Evolutionary conservation across 2,797 vertebrate species (phyloP).

Genomic region (Australoheros facetus): DNA sequence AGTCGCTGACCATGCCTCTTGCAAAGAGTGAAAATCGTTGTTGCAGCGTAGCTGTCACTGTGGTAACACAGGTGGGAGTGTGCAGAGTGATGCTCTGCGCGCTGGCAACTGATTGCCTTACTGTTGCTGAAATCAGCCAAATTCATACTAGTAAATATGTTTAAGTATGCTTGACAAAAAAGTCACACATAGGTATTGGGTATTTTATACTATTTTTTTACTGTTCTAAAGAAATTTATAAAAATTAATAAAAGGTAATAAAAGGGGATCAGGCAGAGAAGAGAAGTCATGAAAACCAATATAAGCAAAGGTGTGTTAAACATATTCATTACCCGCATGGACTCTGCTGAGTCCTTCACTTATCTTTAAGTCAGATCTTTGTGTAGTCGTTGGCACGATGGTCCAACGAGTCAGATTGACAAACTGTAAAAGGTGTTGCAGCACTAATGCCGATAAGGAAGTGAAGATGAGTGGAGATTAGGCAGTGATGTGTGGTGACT

Average conservation of each 20-base stretch:
- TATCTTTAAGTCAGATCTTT: constrained; percentile 10
- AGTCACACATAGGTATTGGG: too few relatives aligned
- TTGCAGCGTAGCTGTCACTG: too few relatives aligned
- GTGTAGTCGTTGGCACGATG: background rate
- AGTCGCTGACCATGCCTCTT: too few relatives aligned
- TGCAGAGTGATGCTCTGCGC: too few relatives aligned
- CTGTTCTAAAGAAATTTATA: background rate
- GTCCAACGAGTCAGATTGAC: background rate
- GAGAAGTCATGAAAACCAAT: background rate
- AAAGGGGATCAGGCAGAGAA: background rate
- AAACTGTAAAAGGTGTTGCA: background rate
- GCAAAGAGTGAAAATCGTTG: too few relatives aligned
- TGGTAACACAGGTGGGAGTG: too few relatives aligned
- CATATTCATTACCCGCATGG: background rate
- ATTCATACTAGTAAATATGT: background rate
- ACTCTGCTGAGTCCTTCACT: background rate
- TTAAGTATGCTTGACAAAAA: background rate
- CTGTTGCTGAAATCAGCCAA: background rate
- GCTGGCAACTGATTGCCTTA: background rate
- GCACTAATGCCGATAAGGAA: constrained; percentile 16
- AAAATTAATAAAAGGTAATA: background rate
- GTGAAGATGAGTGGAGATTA: constrained; percentile 7
- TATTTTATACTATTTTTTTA: too few relatives aligned
- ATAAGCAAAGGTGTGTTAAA: background rate
- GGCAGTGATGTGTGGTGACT: background rate